Evolutionary conservation across 2,797 vertebrate genomes (phyloP).

Genomic region (Fundulus diaphanus): DNA sequence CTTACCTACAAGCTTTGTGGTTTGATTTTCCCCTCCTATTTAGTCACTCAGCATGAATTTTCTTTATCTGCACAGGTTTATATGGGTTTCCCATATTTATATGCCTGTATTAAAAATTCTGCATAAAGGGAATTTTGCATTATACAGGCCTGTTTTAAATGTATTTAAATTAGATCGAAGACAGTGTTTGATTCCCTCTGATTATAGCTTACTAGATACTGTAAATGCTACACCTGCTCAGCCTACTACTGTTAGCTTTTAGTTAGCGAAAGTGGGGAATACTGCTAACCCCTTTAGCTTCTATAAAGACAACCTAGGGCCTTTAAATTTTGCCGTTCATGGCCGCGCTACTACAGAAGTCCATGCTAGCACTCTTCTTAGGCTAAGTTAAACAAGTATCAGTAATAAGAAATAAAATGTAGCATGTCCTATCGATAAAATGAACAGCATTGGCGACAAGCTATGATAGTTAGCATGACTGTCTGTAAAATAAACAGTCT

Average conservation of each 20-base stretch:
- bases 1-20: conserved; percentile 22
- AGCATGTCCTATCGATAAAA: background rate
- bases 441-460: background rate
- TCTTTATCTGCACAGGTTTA: background rate
- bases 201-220: too few species aligned
- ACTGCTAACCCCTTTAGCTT: background rate
- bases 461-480: background rate
- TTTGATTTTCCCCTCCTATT: conserved; percentile 2
- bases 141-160: background rate
- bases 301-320: background rate
- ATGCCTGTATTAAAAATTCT: background rate
- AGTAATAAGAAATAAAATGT: background rate
- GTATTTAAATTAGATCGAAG: background rate
- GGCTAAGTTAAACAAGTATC: background rate
- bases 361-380: background rate
- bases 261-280: background rate
- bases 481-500: background rate
- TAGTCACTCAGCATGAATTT: conserved; percentile 31
- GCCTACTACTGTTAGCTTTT: background rate
- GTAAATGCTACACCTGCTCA: background rate
- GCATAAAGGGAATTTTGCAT: background rate
- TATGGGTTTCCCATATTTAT: background rate
- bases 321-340: background rate
- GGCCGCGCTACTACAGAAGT: too few species aligned
- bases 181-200: too few species aligned